Percentiles rank a stretch among this genome's conserved stretches.
These are phyloP conservation scores for Hypomesus transpacificus DNA, from an alignment of 2,113 vertebrate genomes.

Conservation along the genomic window DNA sequence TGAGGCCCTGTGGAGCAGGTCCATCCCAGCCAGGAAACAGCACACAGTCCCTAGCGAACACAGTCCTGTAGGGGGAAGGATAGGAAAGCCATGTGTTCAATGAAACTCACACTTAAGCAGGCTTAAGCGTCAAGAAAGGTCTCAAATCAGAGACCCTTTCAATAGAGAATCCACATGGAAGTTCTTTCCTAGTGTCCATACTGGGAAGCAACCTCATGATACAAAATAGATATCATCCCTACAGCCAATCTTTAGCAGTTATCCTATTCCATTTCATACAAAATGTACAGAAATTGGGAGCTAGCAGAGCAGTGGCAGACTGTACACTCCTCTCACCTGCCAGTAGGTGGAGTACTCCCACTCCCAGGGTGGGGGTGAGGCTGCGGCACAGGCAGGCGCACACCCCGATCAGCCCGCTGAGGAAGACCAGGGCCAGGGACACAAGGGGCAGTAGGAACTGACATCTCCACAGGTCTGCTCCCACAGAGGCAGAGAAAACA, in stretches of 20 bases:
- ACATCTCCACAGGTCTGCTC: slow-evolving; percentile 88
- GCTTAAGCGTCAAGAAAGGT: too few relatives aligned
- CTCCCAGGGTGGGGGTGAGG: slow-evolving; percentile 85
- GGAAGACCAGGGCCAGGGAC: slow-evolving; percentile 89
- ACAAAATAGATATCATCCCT: too few relatives aligned
- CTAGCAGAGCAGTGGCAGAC: neutral
- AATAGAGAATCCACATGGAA: too few relatives aligned
- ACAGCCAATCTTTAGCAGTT: too few relatives aligned
- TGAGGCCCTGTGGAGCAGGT: slow-evolving; percentile 77
- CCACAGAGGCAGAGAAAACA: slow-evolving; percentile 4
- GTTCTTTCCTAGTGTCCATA: too few relatives aligned
- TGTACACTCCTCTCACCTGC: slow-evolving; percentile 74
- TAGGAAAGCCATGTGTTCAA: neutral
- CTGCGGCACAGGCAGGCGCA: slow-evolving; percentile 93
- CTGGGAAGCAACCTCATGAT: too few relatives aligned
- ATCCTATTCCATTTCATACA: too few relatives aligned
- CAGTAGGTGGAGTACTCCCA: slow-evolving; percentile 88
- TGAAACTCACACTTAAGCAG: neutral
- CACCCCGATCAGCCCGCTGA: slow-evolving; percentile 86
- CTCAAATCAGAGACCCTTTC: too few relatives aligned
- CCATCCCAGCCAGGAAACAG: slow-evolving; percentile 85
- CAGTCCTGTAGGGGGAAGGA: slow-evolving; percentile 70
- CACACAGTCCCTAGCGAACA: slow-evolving; percentile 86
- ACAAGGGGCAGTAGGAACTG: slow-evolving; percentile 93
- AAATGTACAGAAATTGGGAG: too few relatives aligned